Evolutionary conservation across 2,888 invertebrate species (phyloP).

Genomic region (Tryphoninae sp.): DNA sequence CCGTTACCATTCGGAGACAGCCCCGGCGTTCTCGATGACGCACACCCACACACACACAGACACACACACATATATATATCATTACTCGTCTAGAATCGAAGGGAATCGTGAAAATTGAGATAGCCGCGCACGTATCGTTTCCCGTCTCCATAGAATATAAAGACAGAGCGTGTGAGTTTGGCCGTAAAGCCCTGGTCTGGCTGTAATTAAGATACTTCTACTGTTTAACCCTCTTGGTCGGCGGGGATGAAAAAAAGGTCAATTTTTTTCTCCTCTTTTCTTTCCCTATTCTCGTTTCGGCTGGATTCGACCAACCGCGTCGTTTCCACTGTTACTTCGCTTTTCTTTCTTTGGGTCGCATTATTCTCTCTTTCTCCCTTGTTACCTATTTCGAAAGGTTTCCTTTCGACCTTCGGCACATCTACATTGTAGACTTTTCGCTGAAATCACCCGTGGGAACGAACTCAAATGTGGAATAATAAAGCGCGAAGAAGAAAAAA

Average conservation of each 20-base stretch:
- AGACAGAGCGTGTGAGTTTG: conserved; percentile 14
- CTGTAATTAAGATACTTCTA: conserved; percentile 60
- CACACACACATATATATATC: conserved; percentile 1
- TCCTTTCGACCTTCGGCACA: not conserved
- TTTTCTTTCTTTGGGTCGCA: not conserved
- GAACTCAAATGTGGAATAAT: conserved; percentile 30
- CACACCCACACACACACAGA: too few species aligned
- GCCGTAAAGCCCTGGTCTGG: conserved; percentile 30
- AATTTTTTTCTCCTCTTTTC: conserved; percentile 35
- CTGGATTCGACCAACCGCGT: conserved; percentile 5
- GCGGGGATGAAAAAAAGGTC: conserved; percentile 28
- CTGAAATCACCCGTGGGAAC: not conserved
- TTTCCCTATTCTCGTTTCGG: not conserved
- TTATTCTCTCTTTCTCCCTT: not conserved
- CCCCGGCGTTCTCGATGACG: too few species aligned
- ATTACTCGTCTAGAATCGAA: conserved; percentile 14
- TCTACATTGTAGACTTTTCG: not conserved
- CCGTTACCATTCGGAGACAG: too few species aligned
- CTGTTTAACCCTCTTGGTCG: conserved; percentile 54
- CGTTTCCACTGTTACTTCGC: not conserved
- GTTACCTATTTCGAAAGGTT: not conserved
- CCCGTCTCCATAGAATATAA: conserved; percentile 17
- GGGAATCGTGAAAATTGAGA: conserved; percentile 30
- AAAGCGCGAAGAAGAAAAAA: conserved; percentile 9
- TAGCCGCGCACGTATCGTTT: conserved; percentile 45